phyloP scores from a whole-genome alignment of 2,113 vertebrate species.

The Nibea albiflora region DNA sequence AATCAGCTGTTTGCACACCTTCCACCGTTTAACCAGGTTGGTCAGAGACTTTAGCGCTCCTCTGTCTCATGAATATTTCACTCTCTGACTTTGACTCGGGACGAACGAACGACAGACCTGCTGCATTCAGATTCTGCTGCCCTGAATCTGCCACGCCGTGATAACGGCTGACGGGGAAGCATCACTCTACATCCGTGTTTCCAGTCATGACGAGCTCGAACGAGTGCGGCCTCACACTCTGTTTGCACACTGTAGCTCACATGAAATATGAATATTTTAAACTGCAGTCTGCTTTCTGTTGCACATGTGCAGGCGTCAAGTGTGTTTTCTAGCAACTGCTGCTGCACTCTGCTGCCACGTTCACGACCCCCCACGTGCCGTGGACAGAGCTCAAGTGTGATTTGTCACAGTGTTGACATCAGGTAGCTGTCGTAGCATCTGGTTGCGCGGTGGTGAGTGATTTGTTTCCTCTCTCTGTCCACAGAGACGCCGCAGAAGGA shows the following conservation, averaged over 20 bases:
- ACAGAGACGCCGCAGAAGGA: conserved; percentile 89
- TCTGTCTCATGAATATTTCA: conserved; percentile 30
- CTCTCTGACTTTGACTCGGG: neutral
- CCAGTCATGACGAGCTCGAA: neutral
- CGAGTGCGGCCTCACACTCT: neutral
- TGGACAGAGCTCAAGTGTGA: conserved; percentile 29
- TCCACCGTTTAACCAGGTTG: neutral
- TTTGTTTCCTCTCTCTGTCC: neutral
- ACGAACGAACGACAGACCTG: conserved; percentile 4
- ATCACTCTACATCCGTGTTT: neutral
- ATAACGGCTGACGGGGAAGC: neutral
- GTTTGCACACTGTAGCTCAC: neutral
- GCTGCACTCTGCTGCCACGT: neutral
- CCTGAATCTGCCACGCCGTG: neutral
- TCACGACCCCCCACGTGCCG: too few species aligned
- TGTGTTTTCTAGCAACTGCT: too few species aligned
- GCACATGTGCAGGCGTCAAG: neutral
- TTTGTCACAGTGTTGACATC: neutral
- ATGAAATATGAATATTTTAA: conserved; percentile 8
- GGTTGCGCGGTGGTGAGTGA: neutral
- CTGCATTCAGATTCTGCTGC: neutral
- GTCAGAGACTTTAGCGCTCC: neutral
- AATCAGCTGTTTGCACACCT: neutral
- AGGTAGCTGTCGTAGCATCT: neutral
- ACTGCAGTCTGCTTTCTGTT: neutral